Evolutionary conservation across 2,113 vertebrate species (phyloP), one percentile per base, ranked within the genome.

Genomic region (Lonchura striata): DNA sequence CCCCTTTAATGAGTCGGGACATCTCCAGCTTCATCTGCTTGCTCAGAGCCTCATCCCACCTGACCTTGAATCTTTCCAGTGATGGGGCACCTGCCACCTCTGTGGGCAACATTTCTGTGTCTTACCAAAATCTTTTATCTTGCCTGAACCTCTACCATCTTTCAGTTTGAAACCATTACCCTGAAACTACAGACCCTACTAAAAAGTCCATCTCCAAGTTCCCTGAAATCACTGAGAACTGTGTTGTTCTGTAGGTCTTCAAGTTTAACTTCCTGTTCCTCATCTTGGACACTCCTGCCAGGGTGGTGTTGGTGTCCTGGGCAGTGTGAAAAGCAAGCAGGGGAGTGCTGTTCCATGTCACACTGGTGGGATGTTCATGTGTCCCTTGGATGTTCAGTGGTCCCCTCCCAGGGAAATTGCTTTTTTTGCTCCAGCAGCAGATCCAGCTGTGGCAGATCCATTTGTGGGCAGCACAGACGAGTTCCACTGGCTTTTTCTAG

Each of bases 161-260:
- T 64, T 19, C 30, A 42, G 7, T 77, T 90, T 63, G 46, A 59
- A 94, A 15, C 11, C 22, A 22, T 25, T 46, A 10, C 30, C 20
- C 35, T 74, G 0, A 69, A 1, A 1, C 44, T 41, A 22, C 41
- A 22, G 8, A 6, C 30, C 16, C 10, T 69, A 2, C 30, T 60
- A n/a, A 65, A 50, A 39, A 12, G 0, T 13, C 22, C 57, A 27
- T 47, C 15, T 31, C 39, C 31, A 68, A 8, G 15, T 70, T 63
- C 47, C 9, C 60, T 71, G 21, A 84, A 50, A 46, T 78, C 21
- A 20, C 28, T 4, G 8, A 77, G 21, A 61, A 15, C 21, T 2
- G 1, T 4, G 0, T 56, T 83, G 16, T 50, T 66, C 30, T 68
- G 10, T 41, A 42, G 8, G 1, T 47, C 27, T 78, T 77, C 2